These are phyloP conservation scores for Linurgus olivaceus DNA, from an alignment of 2,797 vertebrate genomes.

Conservation along the genomic window DNA sequence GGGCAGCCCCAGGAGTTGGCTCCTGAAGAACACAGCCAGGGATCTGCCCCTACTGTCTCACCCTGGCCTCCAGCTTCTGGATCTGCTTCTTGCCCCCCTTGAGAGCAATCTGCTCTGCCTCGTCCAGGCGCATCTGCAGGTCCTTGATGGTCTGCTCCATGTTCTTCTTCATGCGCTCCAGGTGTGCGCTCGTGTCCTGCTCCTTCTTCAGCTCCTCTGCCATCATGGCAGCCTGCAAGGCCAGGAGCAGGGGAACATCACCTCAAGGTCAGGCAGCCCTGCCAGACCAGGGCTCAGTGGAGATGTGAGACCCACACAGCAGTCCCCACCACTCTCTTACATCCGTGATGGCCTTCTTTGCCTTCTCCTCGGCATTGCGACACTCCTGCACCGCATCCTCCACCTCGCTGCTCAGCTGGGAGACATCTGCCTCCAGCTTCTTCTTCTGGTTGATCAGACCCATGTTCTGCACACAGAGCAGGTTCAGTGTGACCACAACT, in stretches of 20 bases:
- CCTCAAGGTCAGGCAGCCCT: neutral
- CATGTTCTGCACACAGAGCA: constrained; percentile 80
- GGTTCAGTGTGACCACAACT: neutral
- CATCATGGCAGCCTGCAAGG: constrained; percentile 89
- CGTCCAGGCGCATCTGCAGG: constrained; percentile 89
- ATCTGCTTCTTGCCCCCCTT: constrained; percentile 94
- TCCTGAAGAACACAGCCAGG: neutral
- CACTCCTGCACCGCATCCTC: constrained; percentile 90
- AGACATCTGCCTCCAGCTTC: constrained; percentile 88
- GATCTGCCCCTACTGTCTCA: constrained; percentile 43
- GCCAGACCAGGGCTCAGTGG: neutral
- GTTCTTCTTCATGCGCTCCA: constrained; percentile 96
- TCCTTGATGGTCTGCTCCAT: constrained; percentile 95
- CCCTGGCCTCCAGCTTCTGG: constrained; percentile 92
- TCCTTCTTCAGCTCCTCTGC: constrained; percentile 96
- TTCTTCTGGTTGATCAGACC: constrained; percentile 92
- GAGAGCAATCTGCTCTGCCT: constrained; percentile 92
- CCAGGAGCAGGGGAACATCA: neutral
- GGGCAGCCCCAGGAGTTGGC: accelerated
- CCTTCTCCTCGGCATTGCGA: constrained; percentile 90
- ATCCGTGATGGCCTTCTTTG: constrained; percentile 92
- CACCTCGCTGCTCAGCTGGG: constrained; percentile 83
- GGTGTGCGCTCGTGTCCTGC: constrained; percentile 88
- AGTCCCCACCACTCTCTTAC: constrained; percentile 61
- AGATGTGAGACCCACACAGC: accelerated